These are phyloP conservation scores for Parnassius orleans DNA, from an alignment of 2,888 invertebrate species.

Conservation along the genomic window DNA sequence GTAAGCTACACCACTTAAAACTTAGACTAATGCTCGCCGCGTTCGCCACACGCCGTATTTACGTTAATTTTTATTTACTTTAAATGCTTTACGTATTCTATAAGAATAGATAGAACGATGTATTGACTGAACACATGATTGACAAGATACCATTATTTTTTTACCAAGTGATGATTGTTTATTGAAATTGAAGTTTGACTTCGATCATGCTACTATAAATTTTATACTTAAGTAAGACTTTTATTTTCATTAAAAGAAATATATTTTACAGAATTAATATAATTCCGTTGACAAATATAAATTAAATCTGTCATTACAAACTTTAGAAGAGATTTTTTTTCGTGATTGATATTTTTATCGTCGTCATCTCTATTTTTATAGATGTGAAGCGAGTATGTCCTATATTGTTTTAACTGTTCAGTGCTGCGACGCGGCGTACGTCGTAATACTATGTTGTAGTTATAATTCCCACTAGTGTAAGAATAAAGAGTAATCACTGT, in stretches of 20 bases:
- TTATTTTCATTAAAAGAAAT: no score
- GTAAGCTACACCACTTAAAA: constrained; percentile 69
- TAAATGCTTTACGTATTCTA: not conserved
- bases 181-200: no score
- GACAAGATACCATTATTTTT: no score
- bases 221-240: no score
- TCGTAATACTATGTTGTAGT: constrained; percentile 69
- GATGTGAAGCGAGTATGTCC: constrained; percentile 1
- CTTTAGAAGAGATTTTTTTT: no score
- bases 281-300: no score
- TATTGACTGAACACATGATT: not conserved
- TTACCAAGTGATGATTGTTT: no score
- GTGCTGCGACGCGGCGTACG: constrained; percentile 44
- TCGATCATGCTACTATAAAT: no score
- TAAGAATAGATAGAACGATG: constrained; percentile 7
- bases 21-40: constrained; percentile 54
- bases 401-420: constrained; percentile 22
- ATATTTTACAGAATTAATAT: no score
- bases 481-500: constrained; percentile 64
- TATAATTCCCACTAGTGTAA: constrained; percentile 70
- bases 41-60: constrained; percentile 21
- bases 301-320: no score
- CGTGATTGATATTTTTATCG: not conserved
- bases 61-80: constrained; percentile 7
- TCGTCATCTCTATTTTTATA: constrained; percentile 12